Conservation (phyloP, 2,113 vertebrate species). For the Platichthys stellatus region DNA sequence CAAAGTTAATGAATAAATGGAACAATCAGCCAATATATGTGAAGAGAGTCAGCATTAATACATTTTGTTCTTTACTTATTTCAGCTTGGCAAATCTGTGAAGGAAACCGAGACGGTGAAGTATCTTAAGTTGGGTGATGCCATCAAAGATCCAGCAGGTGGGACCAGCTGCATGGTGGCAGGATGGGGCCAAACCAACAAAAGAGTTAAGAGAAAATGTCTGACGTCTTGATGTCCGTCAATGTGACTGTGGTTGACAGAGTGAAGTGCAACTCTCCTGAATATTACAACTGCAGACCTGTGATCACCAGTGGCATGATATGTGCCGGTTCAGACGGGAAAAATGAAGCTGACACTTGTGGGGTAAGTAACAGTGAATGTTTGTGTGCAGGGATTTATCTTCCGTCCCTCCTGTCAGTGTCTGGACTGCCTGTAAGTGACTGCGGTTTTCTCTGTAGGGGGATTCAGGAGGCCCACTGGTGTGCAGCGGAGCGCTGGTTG, state of each 20-base stretch:
- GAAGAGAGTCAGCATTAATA: neutral
- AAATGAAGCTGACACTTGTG: conserved; percentile 30
- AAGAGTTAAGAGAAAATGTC: conserved; percentile 50
- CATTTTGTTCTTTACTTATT: neutral
- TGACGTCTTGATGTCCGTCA: conserved; percentile 64
- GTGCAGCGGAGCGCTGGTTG: conserved; percentile 54
- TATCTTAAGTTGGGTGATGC: neutral
- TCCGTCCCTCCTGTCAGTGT: neutral
- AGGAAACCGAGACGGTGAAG: conserved; percentile 50
- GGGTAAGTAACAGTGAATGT: conserved; percentile 36
- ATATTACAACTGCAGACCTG: conserved; percentile 63
- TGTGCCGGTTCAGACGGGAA: conserved; percentile 69
- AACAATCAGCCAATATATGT: neutral
- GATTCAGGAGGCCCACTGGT: conserved; percentile 80
- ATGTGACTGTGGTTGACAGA: conserved; percentile 71
- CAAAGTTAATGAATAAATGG: no score
- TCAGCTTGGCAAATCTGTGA: conserved; percentile 65
- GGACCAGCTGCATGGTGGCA: conserved; percentile 65
- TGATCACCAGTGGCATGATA: conserved; percentile 70
- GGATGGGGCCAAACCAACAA: conserved; percentile 72
- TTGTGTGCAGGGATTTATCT: neutral
- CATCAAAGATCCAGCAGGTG: neutral
- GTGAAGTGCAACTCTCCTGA: conserved; percentile 61
- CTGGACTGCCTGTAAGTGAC: no score
- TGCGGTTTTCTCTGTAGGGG: conserved; percentile 54